These are phyloP conservation scores for Glyphotaelius pellucidus DNA, from an alignment of 2,888 invertebrate genomes.

Conservation along the genomic window DNA sequence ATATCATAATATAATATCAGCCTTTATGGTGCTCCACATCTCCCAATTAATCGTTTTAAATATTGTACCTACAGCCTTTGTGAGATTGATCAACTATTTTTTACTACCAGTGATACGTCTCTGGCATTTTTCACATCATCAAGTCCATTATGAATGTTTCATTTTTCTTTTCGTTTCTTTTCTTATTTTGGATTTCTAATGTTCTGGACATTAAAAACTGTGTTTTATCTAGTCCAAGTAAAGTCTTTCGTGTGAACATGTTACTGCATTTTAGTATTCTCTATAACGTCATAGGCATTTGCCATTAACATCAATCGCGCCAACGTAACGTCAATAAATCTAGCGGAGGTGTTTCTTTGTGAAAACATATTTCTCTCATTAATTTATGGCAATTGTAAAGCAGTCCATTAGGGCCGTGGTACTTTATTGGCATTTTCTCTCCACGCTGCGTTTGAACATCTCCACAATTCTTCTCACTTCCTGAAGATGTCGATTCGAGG, in stretches of 20 bases:
- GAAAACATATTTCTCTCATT: constrained; percentile 2
- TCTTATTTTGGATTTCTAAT: not conserved
- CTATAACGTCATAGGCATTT: not conserved
- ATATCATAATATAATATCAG: too few species aligned
- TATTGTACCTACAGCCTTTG: too few species aligned
- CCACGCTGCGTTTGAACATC: not conserved
- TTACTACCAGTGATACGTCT: not conserved
- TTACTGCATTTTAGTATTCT: not conserved
- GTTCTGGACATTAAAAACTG: not conserved
- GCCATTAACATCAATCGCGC: not conserved
- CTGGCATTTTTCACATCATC: not conserved
- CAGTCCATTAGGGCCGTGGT: constrained; percentile 9
- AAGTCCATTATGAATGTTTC: not conserved
- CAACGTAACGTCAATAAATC: not conserved
- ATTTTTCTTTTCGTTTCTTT: not conserved
- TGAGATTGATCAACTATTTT: not conserved
- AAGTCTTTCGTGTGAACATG: not conserved
- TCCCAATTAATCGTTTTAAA: too few species aligned
- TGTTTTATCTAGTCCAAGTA: not conserved
- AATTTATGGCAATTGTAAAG: constrained; percentile 22
- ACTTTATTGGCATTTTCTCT: constrained; percentile 16
- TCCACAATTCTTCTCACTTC: constrained; percentile 35
- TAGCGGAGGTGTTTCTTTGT: not conserved
- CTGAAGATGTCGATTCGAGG: constrained; percentile 50
- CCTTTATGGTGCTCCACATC: too few species aligned